Evolutionary conservation across 2,888 invertebrate species (phyloP).

Genomic region (Quadroppia sp.): DNA sequence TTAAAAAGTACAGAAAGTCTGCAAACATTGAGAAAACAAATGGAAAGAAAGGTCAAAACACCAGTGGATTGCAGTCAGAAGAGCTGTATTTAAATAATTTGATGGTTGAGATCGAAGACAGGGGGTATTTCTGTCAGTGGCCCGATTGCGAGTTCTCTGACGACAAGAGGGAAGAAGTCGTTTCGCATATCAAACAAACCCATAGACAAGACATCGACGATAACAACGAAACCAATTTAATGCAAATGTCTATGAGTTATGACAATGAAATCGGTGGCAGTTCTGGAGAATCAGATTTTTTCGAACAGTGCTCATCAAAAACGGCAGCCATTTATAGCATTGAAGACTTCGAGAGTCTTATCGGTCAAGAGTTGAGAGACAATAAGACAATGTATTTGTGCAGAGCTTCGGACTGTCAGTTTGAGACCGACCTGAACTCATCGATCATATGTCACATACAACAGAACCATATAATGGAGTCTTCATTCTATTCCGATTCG

Average conservation of each 20-base stretch:
- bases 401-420: neutral
- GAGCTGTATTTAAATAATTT: neutral
- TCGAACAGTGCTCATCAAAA: neutral
- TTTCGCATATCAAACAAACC: slow-evolving; percentile 9
- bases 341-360: neutral
- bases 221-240: neutral
- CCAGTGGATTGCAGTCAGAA: neutral
- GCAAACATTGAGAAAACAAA: neutral
- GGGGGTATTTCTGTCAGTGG: slow-evolving; percentile 18
- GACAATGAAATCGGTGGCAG: neutral
- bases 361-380: neutral
- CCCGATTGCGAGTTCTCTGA: slow-evolving; percentile 5
- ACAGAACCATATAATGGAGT: neutral
- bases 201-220: neutral
- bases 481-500: neutral
- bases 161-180: neutral
- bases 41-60: neutral
- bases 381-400: neutral
- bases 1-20: neutral
- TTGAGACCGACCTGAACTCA: neutral
- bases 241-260: neutral
- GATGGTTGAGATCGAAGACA: slow-evolving; percentile 7
- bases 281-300: neutral
- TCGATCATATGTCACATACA: neutral
- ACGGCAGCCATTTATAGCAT: neutral